Percentiles rank a stretch among this genome's conserved stretches.
Evolutionary conservation across 2,888 invertebrate species (phyloP).

Genomic region (Augochlorella aurata): DNA sequence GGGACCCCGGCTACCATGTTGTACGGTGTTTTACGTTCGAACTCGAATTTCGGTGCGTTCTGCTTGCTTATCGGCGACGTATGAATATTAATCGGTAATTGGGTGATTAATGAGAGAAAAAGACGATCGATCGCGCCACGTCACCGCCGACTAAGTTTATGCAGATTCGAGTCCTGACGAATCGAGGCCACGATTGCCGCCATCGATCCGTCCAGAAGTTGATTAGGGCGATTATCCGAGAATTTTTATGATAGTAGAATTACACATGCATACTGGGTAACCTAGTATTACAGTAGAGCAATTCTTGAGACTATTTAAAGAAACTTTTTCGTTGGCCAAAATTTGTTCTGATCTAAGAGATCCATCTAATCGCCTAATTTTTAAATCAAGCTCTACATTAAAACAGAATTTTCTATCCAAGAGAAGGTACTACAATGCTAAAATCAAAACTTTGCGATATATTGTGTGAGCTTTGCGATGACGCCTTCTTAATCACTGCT

Average conservation of each 20-base stretch:
- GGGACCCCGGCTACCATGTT: background rate
- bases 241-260: background rate
- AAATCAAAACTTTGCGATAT: no score
- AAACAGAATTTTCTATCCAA: no score
- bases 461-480: no score
- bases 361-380: no score
- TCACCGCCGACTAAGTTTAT: background rate
- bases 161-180: background rate
- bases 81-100: conserved; percentile 35
- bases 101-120: conserved; percentile 11
- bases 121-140: background rate
- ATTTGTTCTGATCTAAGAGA: no score
- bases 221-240: background rate
- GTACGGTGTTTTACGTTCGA: conserved; percentile 30
- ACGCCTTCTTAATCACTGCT: no score
- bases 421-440: no score
- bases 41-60: conserved; percentile 29
- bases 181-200: background rate
- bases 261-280: no score
- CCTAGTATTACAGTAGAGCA: no score
- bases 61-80: conserved; percentile 15
- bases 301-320: no score
- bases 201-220: background rate
- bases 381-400: no score
- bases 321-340: no score